Conservation (phyloP, 2,797 vertebrate genomes). For the Ctenochaetus hawaiiensis region DNA sequence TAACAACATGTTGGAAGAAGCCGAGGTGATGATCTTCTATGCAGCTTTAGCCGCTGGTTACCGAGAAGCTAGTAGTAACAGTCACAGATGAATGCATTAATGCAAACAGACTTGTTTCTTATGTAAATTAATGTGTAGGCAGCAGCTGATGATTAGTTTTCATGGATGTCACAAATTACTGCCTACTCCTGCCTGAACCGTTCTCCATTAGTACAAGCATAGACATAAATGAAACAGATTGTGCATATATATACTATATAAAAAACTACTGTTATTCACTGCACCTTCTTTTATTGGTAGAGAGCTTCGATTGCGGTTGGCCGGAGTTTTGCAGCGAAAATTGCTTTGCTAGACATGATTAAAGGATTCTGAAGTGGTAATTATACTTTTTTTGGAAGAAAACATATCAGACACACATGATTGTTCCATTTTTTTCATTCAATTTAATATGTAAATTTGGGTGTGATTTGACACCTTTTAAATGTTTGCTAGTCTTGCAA, state of each 20-base stretch:
- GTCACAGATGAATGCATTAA: constrained; percentile 8
- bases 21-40: background rate
- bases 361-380: too few species aligned
- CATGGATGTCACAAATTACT: constrained; percentile 29
- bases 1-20: background rate
- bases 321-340: too few species aligned
- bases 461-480: too few species aligned
- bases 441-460: too few species aligned
- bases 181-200: constrained; percentile 16
- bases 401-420: too few species aligned
- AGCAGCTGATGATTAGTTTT: constrained; percentile 25
- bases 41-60: background rate
- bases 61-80: background rate
- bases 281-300: background rate
- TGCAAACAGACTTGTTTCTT: constrained; percentile 20
- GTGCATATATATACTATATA: too few species aligned
- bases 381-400: too few species aligned
- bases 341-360: too few species aligned
- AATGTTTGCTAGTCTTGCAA: too few species aligned
- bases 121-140: constrained; percentile 19
- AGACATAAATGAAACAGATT: background rate
- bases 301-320: background rate
- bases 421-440: too few species aligned
- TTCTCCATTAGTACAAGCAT: constrained; percentile 13
- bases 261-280: too few species aligned